Conservation (phyloP, 2,113 vertebrate species). For the Piprites chloris region DNA sequence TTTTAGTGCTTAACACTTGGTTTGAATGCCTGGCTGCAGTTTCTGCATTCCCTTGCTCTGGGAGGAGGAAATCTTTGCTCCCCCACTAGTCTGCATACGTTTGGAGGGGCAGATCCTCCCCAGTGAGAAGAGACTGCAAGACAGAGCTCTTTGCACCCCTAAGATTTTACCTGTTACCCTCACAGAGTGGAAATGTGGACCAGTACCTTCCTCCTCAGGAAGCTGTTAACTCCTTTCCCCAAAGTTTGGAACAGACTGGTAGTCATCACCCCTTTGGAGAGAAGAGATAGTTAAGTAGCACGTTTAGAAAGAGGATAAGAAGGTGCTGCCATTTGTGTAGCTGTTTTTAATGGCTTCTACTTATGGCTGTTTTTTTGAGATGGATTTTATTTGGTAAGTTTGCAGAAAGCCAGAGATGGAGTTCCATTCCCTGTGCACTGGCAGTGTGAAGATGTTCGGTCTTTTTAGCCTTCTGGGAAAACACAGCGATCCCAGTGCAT, state of each 20-base stretch:
- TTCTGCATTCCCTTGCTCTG: background rate
- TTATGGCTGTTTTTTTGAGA: background rate
- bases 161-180: background rate
- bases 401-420: background rate
- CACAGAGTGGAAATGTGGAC: background rate
- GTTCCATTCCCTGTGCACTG: background rate
- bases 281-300: background rate
- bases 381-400: background rate
- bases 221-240: background rate
- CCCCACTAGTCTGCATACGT: background rate
- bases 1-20: background rate
- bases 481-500: fast-evolving
- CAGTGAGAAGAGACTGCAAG: fast-evolving
- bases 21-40: background rate
- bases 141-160: background rate
- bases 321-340: background rate
- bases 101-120: background rate
- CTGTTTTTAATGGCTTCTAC: background rate
- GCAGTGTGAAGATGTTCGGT: background rate
- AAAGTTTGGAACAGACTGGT: background rate
- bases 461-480: background rate
- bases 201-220: background rate
- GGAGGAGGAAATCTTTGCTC: background rate
- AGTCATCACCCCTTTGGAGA: background rate
- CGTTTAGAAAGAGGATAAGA: background rate